These are phyloP conservation scores for Hormaphis cornu DNA, from an alignment of 1,140 invertebrate species.

Conservation along the genomic window DNA sequence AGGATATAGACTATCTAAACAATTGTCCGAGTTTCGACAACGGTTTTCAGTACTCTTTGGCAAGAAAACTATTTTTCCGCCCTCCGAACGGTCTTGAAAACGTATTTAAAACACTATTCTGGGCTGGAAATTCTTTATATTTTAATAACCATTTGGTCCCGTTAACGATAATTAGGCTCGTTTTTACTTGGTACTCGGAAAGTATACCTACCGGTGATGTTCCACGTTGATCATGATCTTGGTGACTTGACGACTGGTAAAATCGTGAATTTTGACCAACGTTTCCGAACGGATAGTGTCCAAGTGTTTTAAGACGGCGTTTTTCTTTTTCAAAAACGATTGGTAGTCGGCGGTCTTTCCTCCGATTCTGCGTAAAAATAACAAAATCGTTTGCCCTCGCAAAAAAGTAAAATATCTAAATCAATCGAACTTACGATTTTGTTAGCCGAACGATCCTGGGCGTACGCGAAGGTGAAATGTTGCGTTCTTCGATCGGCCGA, in stretches of 20 bases:
- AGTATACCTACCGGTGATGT: background rate
- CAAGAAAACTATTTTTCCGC: too few species aligned
- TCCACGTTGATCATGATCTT: background rate
- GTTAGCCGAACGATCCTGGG: background rate
- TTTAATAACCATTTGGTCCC: background rate
- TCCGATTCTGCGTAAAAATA: background rate
- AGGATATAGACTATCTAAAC: too few species aligned
- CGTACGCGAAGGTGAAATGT: background rate
- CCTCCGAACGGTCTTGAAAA: too few species aligned
- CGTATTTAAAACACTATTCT: too few species aligned
- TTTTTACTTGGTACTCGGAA: too few species aligned
- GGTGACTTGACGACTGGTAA: background rate
- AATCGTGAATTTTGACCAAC: background rate
- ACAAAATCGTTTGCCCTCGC: background rate
- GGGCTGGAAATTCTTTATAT: too few species aligned
- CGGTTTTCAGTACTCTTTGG: too few species aligned
- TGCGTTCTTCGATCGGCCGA: background rate
- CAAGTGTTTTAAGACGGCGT: background rate
- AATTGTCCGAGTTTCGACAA: too few species aligned
- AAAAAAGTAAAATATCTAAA: background rate
- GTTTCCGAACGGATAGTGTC: slow-evolving; percentile 20
- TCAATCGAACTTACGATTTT: background rate
- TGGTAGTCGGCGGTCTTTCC: slow-evolving; percentile 4
- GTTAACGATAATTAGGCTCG: too few species aligned
- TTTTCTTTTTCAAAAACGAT: slow-evolving; percentile 12